Evolutionary conservation across 2,113 vertebrate species (phyloP), one percentile per base, ranked within the genome.

Genomic region (Paralichthys olivaceus): DNA sequence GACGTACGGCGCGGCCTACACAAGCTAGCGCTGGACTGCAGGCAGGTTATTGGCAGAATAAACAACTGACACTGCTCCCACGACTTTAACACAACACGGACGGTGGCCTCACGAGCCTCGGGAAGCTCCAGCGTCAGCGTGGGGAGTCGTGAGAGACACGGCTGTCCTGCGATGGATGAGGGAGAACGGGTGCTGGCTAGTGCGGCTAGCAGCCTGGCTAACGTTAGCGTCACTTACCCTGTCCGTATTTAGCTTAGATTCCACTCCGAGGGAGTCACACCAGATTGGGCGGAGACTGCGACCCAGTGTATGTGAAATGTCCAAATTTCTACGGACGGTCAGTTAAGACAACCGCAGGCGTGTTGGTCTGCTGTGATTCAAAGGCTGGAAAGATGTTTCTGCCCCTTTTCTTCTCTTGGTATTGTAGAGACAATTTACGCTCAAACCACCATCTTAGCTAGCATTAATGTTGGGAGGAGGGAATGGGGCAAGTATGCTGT

Each of bases 391-490:
- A 86, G 81, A 85, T 91, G 87, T 91, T 92, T 68, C 89, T 90
- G 84, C 84, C 90, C 87, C 90, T 93, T 88, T 56, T 91, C 85
- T 91, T 90, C 85, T 89, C 90, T 89, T 92, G 81, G 86, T 87
- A 91, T 90, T 93, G 91, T 87, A 84, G 90, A 91, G 91, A 93
- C 90, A 92, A 91, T 93, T 94, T 90, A 92, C 90, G 90, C 87
- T 94, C 91, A 92, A 91, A 93, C 94, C 94, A 95, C 94, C 94
- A 95, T 95, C 91, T 95, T 94, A 94, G 91, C 89, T 91, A 92
- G 91, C 94, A 94, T 93, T 94, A 89, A 94, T 94, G 87, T 92
- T 86, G 92, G 93, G 91, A 93, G 92, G 93, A 91, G 93, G 93
- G 93, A 93, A 81, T 79, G 89, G 91, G 87, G 92, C 86, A 91